Evolutionary conservation across 1,140 invertebrate genomes (phyloP), one percentile per base, ranked within the genome.

Genomic region (Apis cerana): DNA sequence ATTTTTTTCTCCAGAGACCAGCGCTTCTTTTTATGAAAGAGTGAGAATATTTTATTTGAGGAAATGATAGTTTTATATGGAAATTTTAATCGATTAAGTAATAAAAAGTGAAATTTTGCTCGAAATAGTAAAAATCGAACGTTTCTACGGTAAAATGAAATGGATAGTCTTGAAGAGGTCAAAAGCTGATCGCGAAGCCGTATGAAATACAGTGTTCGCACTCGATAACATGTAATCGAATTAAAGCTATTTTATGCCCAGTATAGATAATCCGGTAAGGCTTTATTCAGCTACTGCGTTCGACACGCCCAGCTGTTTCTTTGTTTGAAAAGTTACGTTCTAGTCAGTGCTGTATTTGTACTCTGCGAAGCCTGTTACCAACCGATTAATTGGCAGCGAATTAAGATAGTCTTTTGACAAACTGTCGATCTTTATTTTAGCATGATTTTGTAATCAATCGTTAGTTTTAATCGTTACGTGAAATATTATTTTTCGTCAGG

Each of bases 141-240:
- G 50, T 12, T n/a, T 15, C 2, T 8, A 11, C 4, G 33, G 15
- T 13, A 68, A 61, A 0, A 7, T 19, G 2, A n/a, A 2, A 0
- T 62, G 1, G 10, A 10, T 48, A 50, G n/a, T 71, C 17, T 58
- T 64, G 12, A 77, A 82, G 58, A 65, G 59, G 67, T 64, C 50
- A 17, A 27, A 27, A 54, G 27, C 48, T 82, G 75, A 48, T 62
- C 54, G 0, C 48, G 88, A 90, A 89, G 85, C 87, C 87, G 27
- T 87, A 86, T 2, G 56, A 85, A 69, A 59, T 43, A 70, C 52
- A 67, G n/a, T 82, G 81, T 82, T 85, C 75, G 75, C 85, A 69
- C 69, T 72, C 82, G 78, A 83, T 84, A 83, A 85, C 85, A 80
- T 54, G 74, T 88, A 89, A 89, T 90, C 80, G 82, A 89, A 86